Evolutionary conservation across 37 sponge, comb jelly and placozoan species (phyloP).

Genomic region (Bolinopsis microptera): DNA sequence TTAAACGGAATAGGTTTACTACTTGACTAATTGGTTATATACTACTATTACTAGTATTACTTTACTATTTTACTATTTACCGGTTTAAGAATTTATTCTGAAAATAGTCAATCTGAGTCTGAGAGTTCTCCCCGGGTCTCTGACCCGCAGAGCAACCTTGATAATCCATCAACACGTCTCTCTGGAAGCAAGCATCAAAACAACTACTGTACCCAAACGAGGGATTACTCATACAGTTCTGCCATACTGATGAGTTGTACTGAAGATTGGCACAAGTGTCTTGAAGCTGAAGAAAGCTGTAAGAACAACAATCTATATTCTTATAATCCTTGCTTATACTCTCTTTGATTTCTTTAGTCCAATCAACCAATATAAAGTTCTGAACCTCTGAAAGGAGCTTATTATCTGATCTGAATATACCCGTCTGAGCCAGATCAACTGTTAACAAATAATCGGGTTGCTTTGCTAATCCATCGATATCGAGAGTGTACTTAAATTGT

Average conservation of each 20-base stretch:
- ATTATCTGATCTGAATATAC: neutral
- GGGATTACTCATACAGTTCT: neutral
- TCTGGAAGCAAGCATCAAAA: neutral
- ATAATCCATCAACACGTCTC: neutral
- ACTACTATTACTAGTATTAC: too few relatives aligned
- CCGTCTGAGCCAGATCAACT: neutral
- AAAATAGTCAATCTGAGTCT: neutral
- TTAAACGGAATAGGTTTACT: too few relatives aligned
- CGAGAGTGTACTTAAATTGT: neutral
- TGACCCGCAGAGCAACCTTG: conserved; percentile 4
- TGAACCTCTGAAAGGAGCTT: neutral
- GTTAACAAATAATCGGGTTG: neutral
- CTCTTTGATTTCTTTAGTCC: neutral
- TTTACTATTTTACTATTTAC: too few relatives aligned
- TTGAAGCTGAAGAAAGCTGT: conserved; percentile 11
- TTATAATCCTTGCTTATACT: neutral
- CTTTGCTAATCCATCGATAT: neutral
- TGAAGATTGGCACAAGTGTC: neutral
- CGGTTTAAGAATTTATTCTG: neutral
- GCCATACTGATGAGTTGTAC: neutral
- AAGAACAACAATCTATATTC: neutral
- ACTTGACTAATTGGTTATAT: too few relatives aligned
- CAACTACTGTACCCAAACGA: neutral
- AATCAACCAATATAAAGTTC: neutral
- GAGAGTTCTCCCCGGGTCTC: neutral